A percentile compares a stretch with the other conserved stretches of the same genome.
phyloP scores from a whole-genome alignment of 2,113 vertebrate species.

The Circaetus cinerascens region DNA sequence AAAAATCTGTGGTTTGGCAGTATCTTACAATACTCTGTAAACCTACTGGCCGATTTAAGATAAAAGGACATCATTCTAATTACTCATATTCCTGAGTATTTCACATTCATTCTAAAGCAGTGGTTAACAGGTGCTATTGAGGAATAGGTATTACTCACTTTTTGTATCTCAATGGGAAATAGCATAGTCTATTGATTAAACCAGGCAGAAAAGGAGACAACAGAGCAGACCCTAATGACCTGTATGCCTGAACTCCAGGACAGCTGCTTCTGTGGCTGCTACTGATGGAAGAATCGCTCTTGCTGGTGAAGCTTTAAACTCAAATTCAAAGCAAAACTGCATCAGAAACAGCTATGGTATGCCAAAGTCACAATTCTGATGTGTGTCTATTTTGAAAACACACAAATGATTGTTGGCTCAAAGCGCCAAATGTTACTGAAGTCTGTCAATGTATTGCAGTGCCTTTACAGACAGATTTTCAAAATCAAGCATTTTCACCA shows the following conservation, averaged over 20 bases:
- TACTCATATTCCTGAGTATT: conserved; percentile 8
- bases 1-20: not conserved
- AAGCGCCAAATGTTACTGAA: not conserved
- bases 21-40: not conserved
- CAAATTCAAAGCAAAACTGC: not conserved
- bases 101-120: not conserved
- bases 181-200: not conserved
- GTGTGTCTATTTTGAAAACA: not conserved
- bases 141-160: not conserved
- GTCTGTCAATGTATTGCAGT: not conserved
- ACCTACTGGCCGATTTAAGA: not conserved
- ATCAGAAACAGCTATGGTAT: not conserved
- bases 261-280: not conserved
- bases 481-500: not conserved
- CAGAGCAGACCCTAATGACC: not conserved
- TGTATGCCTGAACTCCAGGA: not conserved
- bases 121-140: not conserved
- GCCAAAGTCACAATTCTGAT: not conserved
- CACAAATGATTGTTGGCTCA: not conserved
- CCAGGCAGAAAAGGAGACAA: not conserved
- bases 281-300: not conserved
- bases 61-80: not conserved
- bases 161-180: not conserved
- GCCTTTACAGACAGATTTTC: not conserved
- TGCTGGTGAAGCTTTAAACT: not conserved